Conservation (phyloP, 2,113 vertebrate species). For the Cebus imitator region DNA sequence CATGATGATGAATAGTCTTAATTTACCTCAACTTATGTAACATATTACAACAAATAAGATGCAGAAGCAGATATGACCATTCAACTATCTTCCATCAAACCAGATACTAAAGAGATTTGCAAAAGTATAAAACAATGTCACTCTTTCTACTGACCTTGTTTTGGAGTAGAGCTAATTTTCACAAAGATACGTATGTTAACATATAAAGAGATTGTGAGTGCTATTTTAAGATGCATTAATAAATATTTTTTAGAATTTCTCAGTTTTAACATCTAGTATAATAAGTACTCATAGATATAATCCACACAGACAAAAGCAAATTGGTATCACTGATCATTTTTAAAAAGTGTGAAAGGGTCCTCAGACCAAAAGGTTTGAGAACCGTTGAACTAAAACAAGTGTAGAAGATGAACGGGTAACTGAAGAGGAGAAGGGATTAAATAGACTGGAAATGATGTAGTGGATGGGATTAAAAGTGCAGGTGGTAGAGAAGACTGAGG, state of each 20-base stretch:
- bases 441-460: neutral
- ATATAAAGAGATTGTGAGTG: neutral
- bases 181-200: neutral
- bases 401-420: neutral
- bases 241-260: neutral
- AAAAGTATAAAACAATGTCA: neutral
- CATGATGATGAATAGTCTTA: neutral
- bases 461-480: neutral
- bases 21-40: neutral
- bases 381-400: neutral
- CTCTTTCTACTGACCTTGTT: neutral
- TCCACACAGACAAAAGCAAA: neutral
- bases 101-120: neutral
- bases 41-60: neutral
- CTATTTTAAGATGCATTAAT: neutral
- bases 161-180: conserved; percentile 4
- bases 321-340: neutral
- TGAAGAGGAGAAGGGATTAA: neutral
- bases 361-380: neutral
- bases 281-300: neutral
- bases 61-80: conserved; percentile 7
- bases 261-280: neutral
- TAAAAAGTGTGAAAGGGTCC: neutral
- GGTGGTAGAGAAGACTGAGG: neutral
- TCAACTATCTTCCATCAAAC: neutral